Evolutionary conservation across 2,888 invertebrate genomes (phyloP), one percentile per base, ranked within the genome.

Genomic region (Philereme transversata): DNA sequence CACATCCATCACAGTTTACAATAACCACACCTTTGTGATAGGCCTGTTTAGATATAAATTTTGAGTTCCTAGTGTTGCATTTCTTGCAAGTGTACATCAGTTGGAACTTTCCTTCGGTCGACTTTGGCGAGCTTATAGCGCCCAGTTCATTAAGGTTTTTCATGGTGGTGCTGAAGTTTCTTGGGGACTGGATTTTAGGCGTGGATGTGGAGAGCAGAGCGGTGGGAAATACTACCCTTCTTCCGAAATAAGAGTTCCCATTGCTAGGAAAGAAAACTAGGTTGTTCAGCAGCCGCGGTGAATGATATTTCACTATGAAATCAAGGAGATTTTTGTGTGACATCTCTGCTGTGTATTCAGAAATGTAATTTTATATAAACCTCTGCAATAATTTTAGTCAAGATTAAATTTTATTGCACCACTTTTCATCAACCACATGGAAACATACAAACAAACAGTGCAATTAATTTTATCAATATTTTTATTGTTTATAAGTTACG

Each of bases 21-120:
- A 99, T 97, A 0, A 99, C 98, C 8, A 99, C 96, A 9, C 99
- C 99, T 78, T 96, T 95, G 56, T 95, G 93, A 79, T 99, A 99
- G 0, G 97, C 96, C 11, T 94, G 78, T 88, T 97, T 97, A 0
- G 98, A 96, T 66, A 99, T 98, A 8, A 94, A 93, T 83, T 98
- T 96, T 1, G 94, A 88, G 79, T 96, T 97, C 66, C 96, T 93
- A 0, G 95, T 94, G 43, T 93, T 88, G 80, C 99, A 99, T 64
- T 96, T 96, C 90, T 97, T 98, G 79, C 99, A 99, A 0, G 97
- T 99, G 80, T 96, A 99, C 70, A 93, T 89, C 6, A 99, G 82
- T 72, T 95, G 95, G 52, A 96, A 88, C 84, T 95, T 96, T 47
- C 93, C 93, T 48, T 87, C 82, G 4, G 77, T 78, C 69, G 83